Percentiles rank a stretch among this genome's conserved stretches.
phyloP scores from a whole-genome alignment of 1,140 invertebrate genomes.

The Drosophila kikkawai region DNA sequence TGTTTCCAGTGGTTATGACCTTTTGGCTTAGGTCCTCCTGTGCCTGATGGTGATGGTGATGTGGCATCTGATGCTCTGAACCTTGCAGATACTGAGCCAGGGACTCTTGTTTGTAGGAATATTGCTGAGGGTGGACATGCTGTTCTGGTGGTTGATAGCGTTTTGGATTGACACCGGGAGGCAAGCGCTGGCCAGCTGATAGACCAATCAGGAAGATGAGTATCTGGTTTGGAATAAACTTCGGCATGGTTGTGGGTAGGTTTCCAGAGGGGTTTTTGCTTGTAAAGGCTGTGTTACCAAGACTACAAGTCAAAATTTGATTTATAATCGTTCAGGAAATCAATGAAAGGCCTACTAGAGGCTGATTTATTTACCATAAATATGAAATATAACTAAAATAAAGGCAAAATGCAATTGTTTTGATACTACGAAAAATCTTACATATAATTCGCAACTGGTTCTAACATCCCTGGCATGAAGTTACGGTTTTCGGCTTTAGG shows the following conservation, averaged over 20 bases:
- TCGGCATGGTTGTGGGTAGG: conserved; percentile 34
- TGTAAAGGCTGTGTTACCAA: not conserved
- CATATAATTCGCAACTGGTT: too few species aligned
- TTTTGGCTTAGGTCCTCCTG: conserved; percentile 55
- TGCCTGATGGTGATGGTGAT: conserved; percentile 78
- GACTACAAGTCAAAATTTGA: not conserved
- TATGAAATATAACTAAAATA: too few species aligned
- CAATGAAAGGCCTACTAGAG: not conserved
- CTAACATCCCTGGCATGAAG: too few species aligned
- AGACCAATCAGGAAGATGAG: conserved; percentile 2
- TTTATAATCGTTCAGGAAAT: not conserved
- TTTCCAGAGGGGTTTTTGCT: not conserved
- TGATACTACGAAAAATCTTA: too few species aligned
- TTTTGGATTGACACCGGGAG: conserved; percentile 88
- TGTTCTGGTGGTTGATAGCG: conserved; percentile 86
- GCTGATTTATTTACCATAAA: fast-evolving
- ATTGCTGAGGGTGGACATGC: conserved; percentile 36
- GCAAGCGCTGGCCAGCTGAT: conserved; percentile 85
- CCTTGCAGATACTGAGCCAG: too few species aligned
- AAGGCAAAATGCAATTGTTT: too few species aligned
- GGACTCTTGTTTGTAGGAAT: not conserved
- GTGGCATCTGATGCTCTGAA: conserved; percentile 72
- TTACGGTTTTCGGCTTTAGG: too few species aligned
- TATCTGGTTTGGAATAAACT: conserved; percentile 7
- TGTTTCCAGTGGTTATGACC: conserved; percentile 90